A percentile compares a stretch with the other conserved stretches of the same genome.
Conservation (phyloP, 2,797 vertebrate genomes). For the Rhinophrynus dorsalis region DNA sequence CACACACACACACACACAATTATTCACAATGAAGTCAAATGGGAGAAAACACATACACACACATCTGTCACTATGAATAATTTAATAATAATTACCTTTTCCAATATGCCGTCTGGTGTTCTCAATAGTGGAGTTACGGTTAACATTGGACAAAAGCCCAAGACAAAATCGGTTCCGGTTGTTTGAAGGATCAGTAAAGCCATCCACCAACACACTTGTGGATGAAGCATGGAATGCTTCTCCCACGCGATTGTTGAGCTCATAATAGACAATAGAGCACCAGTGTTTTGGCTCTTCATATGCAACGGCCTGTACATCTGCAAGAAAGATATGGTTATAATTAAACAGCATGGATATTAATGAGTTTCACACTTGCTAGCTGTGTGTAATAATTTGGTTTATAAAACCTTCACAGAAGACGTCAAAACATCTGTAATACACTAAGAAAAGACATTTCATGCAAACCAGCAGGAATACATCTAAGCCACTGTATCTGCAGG, state of each 20-base stretch:
- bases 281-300: constrained; percentile 97
- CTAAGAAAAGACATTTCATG: too few species aligned
- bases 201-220: constrained; percentile 94
- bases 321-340: constrained; percentile 53
- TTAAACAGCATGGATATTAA: constrained; percentile 13
- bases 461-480: too few species aligned
- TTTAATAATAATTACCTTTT: constrained; percentile 82
- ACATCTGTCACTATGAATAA: too few species aligned
- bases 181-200: constrained; percentile 98
- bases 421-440: too few species aligned
- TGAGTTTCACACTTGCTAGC: background rate
- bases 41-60: too few species aligned
- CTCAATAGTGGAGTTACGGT: constrained; percentile 98
- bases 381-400: too few species aligned
- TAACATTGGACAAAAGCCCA: constrained; percentile 95
- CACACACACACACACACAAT: too few species aligned
- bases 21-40: too few species aligned
- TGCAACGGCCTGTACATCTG: constrained; percentile 95
- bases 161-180: constrained; percentile 98
- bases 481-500: too few species aligned
- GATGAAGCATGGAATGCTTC: constrained; percentile 96
- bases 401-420: too few species aligned
- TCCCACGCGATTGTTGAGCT: constrained; percentile 96
- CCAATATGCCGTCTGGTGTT: constrained; percentile 96
- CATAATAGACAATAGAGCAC: constrained; percentile 99